Percentiles rank a stretch among this genome's conserved stretches.
These are phyloP conservation scores for Neolamprologus multifasciatus DNA, from an alignment of 2,797 vertebrate species.

Conservation along the genomic window DNA sequence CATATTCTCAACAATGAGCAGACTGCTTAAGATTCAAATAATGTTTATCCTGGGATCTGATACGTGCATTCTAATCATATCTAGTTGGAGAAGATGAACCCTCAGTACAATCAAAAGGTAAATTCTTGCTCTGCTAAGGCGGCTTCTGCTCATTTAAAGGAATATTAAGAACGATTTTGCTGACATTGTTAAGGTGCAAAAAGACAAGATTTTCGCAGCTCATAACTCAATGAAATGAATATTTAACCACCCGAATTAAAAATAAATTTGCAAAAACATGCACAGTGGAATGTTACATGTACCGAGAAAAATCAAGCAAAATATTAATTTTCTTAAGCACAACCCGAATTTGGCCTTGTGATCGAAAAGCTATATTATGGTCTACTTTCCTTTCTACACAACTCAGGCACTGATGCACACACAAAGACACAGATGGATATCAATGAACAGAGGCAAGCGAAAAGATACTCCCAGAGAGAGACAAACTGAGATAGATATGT, in stretches of 20 bases:
- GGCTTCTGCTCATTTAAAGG: background rate
- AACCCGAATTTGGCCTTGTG: background rate
- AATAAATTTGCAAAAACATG: background rate
- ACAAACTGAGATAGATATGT: conserved; percentile 1
- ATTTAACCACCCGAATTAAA: background rate
- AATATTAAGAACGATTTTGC: background rate
- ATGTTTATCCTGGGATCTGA: conserved; percentile 31
- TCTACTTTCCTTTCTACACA: background rate
- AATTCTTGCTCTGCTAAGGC: background rate
- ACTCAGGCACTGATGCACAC: background rate
- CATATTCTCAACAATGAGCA: conserved; percentile 30
- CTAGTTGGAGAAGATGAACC: background rate
- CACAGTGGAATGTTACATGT: background rate
- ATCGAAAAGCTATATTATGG: background rate
- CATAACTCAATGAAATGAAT: background rate
- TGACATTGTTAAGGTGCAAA: background rate
- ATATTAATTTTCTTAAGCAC: background rate
- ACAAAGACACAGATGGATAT: background rate
- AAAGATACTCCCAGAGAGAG: conserved; percentile 13
- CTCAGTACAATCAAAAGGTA: background rate
- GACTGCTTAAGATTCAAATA: conserved; percentile 40
- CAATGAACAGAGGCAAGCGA: background rate
- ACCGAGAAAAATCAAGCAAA: background rate
- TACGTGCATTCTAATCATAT: conserved; percentile 31
- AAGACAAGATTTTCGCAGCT: background rate